Evolutionary conservation across 2,797 vertebrate genomes (phyloP), one percentile per base, ranked within the genome.

Genomic region (Chloroceryle inda): DNA sequence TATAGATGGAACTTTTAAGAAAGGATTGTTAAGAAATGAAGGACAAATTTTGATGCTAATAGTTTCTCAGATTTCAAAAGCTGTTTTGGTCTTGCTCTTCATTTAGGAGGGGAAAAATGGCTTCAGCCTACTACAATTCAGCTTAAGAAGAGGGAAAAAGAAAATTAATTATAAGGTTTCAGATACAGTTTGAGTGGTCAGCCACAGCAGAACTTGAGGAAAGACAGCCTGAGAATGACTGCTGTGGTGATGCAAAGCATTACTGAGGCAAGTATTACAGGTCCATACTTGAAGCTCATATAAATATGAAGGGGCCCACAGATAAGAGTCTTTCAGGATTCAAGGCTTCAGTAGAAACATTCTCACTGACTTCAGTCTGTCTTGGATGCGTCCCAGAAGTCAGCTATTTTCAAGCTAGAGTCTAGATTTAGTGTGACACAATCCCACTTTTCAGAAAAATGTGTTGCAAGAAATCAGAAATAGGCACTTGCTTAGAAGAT

Each of bases 61-160:
- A 86, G 21, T 88, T 91, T 85, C 50, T 91, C 89, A 81, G 47
- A 88, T 89, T 94, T 94, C 89, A 94, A 94, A 96, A 85, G 73
- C 23, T 6, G 0, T 37, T 91, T 95, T n/a, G 27, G n/a, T 75
- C 89, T 91, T 81, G 33, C 24, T 88, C 42, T 66, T 52, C 22
- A 33, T 66, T 85, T 44, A 72, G 27, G 81, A 76, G 50, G 31
- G 47, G 56, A 9, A 66, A 77, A 89, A 84, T 8, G 6, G 64
- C 38, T 78, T 92, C 69, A 85, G 29, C 45, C 26, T 62, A 50
- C 49, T 84, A 59, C n/a, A 66, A 47, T 55, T 82, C 27, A 3
- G 4, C 76, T 82, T 80, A 85, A 71, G 52, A 85, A 38, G 5
- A 55, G 26, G 61, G 52, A 20, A 56, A 82, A 93, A 87, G 52